A percentile compares a stretch with the other conserved stretches of the same genome.
Evolutionary conservation across 2,797 vertebrate species (phyloP).

Genomic region (Chaetodon trifasciatus): DNA sequence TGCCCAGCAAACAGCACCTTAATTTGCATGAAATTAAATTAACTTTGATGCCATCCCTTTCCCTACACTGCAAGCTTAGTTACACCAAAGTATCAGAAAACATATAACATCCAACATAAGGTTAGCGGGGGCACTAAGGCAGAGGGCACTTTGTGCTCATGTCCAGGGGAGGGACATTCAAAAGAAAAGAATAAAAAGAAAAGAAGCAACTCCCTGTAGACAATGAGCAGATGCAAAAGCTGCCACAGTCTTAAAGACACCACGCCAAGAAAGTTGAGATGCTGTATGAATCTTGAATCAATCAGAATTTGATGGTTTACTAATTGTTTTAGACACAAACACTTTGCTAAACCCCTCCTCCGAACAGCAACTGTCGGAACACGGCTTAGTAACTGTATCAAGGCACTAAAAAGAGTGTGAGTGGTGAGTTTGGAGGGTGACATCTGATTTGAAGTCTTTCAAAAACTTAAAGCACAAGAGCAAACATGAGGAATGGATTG

Average conservation of each 20-base stretch:
- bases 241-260: not conserved
- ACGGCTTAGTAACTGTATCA: no score
- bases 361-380: no score
- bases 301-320: no score
- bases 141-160: not conserved
- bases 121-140: not conserved
- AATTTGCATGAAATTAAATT: slow-evolving; percentile 27
- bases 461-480: no score
- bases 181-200: not conserved
- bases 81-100: not conserved
- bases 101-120: not conserved
- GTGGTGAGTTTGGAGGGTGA: no score
- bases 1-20: slow-evolving; percentile 19
- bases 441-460: no score
- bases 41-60: not conserved
- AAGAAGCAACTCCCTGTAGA: not conserved
- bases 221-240: not conserved
- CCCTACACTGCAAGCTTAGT: not conserved
- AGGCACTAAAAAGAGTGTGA: no score
- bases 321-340: no score
- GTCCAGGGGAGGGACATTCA: not conserved
- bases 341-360: no score
- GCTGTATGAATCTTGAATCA: no score
- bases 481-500: no score
- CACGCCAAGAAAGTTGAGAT: no score